A percentile compares a stretch with the other conserved stretches of the same genome.
These are phyloP conservation scores for Wiebesia pumilae DNA, from an alignment of 1,140 invertebrate genomes.

Conservation along the genomic window DNA sequence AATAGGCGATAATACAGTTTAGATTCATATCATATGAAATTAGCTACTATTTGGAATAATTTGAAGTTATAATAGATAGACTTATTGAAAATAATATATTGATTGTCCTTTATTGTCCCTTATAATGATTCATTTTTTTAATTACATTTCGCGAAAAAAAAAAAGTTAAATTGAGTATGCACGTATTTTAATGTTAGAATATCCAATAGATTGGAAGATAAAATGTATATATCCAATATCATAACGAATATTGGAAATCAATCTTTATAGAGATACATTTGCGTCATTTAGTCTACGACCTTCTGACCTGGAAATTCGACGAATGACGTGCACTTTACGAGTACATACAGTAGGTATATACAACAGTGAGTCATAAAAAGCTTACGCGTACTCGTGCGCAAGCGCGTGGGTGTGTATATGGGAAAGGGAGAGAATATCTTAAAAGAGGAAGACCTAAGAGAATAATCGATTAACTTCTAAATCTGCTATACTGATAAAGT, in stretches of 20 bases:
- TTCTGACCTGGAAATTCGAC: constrained; percentile 61
- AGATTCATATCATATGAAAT: no score
- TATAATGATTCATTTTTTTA: background rate
- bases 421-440: constrained; percentile 43
- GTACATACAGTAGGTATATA: background rate
- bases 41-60: no score
- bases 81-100: no score
- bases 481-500: background rate
- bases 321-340: background rate
- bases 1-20: no score
- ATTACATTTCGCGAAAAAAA: background rate
- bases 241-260: background rate
- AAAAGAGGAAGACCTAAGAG: constrained; percentile 41
- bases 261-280: constrained; percentile 14
- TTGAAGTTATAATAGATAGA: no score
- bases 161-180: background rate
- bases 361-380: background rate
- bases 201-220: background rate
- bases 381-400: background rate
- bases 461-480: constrained; percentile 57
- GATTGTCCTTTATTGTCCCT: no score
- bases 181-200: background rate
- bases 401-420: background rate
- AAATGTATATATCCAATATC: background rate
- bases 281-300: constrained; percentile 58